These are phyloP conservation scores for Lithophane ornitopus DNA, from an alignment of 2,888 invertebrate species.

Conservation along the genomic window DNA sequence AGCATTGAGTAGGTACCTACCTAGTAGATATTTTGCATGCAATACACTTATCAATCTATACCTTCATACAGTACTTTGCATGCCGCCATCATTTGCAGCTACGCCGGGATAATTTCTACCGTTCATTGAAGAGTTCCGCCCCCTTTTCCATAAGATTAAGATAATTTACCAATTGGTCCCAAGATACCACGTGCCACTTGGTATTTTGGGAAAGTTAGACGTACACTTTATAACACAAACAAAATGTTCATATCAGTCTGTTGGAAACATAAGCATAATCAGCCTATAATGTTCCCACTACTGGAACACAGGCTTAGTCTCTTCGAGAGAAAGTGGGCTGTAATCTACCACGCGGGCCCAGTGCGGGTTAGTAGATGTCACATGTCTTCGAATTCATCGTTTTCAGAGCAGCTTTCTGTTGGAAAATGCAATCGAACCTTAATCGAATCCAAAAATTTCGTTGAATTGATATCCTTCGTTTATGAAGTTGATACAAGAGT, in stretches of 20 bases:
- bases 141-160: background rate
- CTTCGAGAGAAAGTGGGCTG: too few species aligned
- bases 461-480: background rate
- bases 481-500: background rate
- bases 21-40: too few species aligned
- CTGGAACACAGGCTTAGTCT: background rate
- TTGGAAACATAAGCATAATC: background rate
- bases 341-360: too few species aligned
- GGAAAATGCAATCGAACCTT: background rate
- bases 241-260: background rate
- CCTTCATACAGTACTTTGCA: background rate
- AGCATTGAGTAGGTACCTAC: background rate
- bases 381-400: too few species aligned
- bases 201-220: background rate
- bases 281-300: background rate
- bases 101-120: too few species aligned
- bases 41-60: too few species aligned
- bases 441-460: too few species aligned
- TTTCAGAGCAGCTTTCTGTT: background rate
- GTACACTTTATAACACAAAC: background rate
- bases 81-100: background rate
- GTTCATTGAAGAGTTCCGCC: background rate
- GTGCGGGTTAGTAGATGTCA: too few species aligned
- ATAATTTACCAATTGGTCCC: background rate
- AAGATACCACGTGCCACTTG: background rate